Conservation (phyloP, 1,140 invertebrate genomes). For the Sarcophaga peregrina region DNA sequence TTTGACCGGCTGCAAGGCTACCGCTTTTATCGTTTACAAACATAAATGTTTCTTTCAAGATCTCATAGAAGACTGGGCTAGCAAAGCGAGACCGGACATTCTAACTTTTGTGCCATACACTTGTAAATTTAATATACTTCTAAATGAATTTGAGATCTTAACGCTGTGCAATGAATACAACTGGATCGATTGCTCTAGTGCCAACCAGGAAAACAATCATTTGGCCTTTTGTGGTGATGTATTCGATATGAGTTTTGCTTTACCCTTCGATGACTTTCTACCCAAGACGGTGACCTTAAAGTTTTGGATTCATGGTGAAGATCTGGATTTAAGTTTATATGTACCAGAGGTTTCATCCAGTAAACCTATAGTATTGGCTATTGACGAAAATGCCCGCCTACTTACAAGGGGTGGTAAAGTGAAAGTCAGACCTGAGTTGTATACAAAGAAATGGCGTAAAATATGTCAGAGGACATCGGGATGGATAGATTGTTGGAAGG, state of each 20-base stretch:
- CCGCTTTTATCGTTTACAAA: conserved; percentile 89
- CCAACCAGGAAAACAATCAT: conserved; percentile 94
- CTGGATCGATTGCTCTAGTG: conserved; percentile 97
- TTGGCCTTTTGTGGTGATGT: conserved; percentile 93
- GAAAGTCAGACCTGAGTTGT: conserved; percentile 70
- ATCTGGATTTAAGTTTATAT: conserved; percentile 88
- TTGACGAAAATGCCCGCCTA: conserved; percentile 90
- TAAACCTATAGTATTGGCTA: conserved; percentile 81
- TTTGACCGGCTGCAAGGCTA: conserved; percentile 93
- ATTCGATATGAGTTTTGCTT: conserved; percentile 90
- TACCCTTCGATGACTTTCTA: conserved; percentile 93
- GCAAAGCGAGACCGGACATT: conserved; percentile 89
- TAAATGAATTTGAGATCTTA: conserved; percentile 96
- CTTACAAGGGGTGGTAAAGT: conserved; percentile 79
- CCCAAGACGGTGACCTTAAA: conserved; percentile 87
- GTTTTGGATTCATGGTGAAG: conserved; percentile 95
- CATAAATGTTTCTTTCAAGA: conserved; percentile 96
- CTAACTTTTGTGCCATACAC: conserved; percentile 97
- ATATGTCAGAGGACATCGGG: conserved; percentile 80
- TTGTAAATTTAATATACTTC: conserved; percentile 89
- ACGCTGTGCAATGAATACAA: conserved; percentile 97
- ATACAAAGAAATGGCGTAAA: conserved; percentile 86
- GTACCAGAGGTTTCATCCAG: conserved; percentile 92
- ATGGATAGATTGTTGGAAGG: conserved; percentile 96
- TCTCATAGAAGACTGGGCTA: conserved; percentile 96